These are phyloP conservation scores for Augochlorella aurata DNA, from an alignment of 2,888 invertebrate genomes.

Conservation along the genomic window DNA sequence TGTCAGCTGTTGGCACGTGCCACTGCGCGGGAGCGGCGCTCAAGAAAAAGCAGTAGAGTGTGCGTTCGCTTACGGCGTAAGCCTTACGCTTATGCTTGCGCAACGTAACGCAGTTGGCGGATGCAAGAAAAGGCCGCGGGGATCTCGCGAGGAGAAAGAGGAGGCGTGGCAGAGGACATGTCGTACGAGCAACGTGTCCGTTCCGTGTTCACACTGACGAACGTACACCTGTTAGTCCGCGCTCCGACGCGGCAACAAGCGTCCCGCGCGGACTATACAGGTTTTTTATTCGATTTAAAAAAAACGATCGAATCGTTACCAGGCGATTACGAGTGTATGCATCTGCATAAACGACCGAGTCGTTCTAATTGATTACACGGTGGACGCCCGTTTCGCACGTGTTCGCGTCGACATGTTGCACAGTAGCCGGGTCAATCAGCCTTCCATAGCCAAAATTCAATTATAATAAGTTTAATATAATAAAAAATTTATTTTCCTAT, in stretches of 20 bases:
- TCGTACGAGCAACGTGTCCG: constrained; percentile 19
- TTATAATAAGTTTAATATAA: no score
- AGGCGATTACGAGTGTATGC: no score
- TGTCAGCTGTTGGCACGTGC: constrained; percentile 53
- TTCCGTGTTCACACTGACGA: background rate
- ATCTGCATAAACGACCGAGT: background rate
- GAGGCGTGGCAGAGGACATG: constrained; percentile 33
- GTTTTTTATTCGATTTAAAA: background rate
- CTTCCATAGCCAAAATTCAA: no score
- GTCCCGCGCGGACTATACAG: background rate
- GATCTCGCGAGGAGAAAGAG: constrained; percentile 8
- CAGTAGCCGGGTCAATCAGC: no score
- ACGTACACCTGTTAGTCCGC: background rate
- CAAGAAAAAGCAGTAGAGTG: constrained; percentile 23
- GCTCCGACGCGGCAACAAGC: background rate
- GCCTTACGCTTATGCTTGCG: constrained; percentile 40
- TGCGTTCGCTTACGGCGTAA: constrained; percentile 49
- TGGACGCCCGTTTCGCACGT: background rate
- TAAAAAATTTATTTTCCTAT: no score
- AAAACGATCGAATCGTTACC: background rate
- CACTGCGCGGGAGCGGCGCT: background rate
- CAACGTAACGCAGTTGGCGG: constrained; percentile 18
- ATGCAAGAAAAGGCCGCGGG: constrained; percentile 34
- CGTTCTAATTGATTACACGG: background rate
- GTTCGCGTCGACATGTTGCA: no score